Percentiles rank a stretch among this genome's conserved stretches.
Conservation (phyloP, 2,797 vertebrate genomes). For the Nasua narica region DNA sequence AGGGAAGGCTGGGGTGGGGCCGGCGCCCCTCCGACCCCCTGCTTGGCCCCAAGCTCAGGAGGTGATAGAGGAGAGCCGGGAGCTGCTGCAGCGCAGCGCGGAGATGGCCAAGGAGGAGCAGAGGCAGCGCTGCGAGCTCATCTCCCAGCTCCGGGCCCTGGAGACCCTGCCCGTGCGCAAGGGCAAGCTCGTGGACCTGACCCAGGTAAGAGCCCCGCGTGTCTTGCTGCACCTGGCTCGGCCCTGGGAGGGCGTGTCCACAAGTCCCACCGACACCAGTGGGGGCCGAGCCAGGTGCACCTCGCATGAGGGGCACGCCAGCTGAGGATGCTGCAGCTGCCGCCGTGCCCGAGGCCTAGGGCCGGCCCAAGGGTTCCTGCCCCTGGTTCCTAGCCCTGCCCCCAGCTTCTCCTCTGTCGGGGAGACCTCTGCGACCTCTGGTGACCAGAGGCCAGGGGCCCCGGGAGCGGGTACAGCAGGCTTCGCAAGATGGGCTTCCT, state of each 20-base stretch:
- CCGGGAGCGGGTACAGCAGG: neutral
- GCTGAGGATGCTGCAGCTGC: rapidly evolving
- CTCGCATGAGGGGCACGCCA: neutral
- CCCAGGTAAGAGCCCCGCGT: slow-evolving; percentile 85
- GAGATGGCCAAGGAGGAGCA: slow-evolving; percentile 87
- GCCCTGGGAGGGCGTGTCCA: neutral
- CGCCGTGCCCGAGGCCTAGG: neutral
- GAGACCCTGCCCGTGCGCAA: slow-evolving; percentile 84
- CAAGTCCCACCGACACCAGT: neutral
- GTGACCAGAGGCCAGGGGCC: neutral
- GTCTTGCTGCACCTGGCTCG: rapidly evolving
- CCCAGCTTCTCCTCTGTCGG: too few relatives aligned
- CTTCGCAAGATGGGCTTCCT: neutral
- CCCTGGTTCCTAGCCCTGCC: too few relatives aligned
- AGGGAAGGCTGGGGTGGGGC: neutral
- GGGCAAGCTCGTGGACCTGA: slow-evolving; percentile 88
- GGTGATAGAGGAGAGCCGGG: slow-evolving; percentile 87
- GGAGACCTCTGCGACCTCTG: neutral
- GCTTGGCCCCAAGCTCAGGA: slow-evolving; percentile 87
- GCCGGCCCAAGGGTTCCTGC: neutral
- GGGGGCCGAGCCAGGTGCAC: neutral
- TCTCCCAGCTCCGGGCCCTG: slow-evolving; percentile 86
- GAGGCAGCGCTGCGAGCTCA: slow-evolving; percentile 85
- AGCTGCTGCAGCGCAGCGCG: slow-evolving; percentile 84
- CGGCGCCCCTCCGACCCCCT: neutral